Base-by-base conservation (phyloP, 2,113 vertebrate species). In the Athene cunicularia region DNA sequence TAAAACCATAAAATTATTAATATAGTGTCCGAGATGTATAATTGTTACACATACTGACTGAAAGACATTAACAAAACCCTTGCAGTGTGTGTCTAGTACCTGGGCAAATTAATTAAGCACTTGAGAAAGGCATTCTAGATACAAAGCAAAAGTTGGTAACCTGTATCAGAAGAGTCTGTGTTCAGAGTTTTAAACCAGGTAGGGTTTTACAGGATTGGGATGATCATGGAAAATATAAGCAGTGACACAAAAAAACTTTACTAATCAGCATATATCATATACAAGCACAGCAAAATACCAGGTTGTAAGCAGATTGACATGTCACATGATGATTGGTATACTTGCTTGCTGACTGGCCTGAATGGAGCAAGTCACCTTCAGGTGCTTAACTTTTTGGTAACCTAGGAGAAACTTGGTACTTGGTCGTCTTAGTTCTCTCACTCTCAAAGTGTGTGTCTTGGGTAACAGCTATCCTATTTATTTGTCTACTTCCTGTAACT, bases 41-140 rank as follows among this genome's bases (percentile, higher is more conserved):
- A 58, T 26, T 39, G 0, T 1, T 47, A 12, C 6, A 30, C 1
- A 3, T 45, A 43, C 13, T 66, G 62, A 11, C 58, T 32, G 13
- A 4, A 64, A 41, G 12, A 2, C 22, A 26, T 47, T 50, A 21
- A 16, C 39, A 71, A 86, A 86, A 8, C 45, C 4, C n/a, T 32
- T 62, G 67, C 47, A 73, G 3, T 33, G 20, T 52, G 24, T 71
- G 26, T 12, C 5, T 52, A 26, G 9, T 4, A 58, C 9, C 24
- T 63, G 19, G 5, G 8, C 7, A 80, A 80, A 33, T 47, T 11
- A 80, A 67, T 32, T 27, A 71, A 79, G 19, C 8, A 30, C 5
- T 74, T 66, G 30, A 79, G 20, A 92, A 86, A 45, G 5, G 4
- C 1, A 2, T 86, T 91, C 21, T 43, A 22, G 47, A 80, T 24